A percentile compares a stretch with the other conserved stretches of the same genome.
These are phyloP conservation scores for Cichlasoma orientale DNA, from an alignment of 2,797 vertebrate genomes.

Conservation along the genomic window DNA sequence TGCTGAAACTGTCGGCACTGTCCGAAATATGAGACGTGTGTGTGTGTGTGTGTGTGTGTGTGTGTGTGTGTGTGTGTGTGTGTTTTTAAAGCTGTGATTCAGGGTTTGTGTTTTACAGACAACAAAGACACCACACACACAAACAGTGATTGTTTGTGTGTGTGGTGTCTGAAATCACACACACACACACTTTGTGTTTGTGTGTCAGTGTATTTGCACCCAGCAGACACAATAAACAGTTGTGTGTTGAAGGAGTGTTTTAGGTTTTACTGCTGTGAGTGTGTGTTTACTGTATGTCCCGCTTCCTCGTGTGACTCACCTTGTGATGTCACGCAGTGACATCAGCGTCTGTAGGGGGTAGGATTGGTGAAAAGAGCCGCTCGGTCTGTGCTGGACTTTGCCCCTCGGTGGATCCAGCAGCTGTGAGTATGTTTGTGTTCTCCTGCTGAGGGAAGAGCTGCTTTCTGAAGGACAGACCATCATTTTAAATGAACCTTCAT, in stretches of 20 bases:
- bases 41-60: slow-evolving; percentile 17
- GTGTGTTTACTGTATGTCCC: background rate
- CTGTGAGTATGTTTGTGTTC: background rate
- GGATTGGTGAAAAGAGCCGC: slow-evolving; percentile 28
- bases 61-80: background rate
- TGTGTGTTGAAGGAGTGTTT: background rate
- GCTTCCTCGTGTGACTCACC: slow-evolving; percentile 63
- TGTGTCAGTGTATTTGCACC: background rate
- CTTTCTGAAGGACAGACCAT: background rate
- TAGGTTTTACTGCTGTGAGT: background rate
- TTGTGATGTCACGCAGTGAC: slow-evolving; percentile 55
- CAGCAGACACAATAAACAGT: background rate
- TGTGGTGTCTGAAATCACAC: slow-evolving; percentile 11
- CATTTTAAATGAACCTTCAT: background rate
- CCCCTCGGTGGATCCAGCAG: background rate
- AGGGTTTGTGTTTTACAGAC: background rate
- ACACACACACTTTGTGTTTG: background rate
- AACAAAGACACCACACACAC: slow-evolving; percentile 20
- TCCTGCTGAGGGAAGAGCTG: slow-evolving; percentile 43
- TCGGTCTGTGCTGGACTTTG: background rate
- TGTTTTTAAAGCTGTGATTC: background rate
- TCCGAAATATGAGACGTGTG: slow-evolving; percentile 62
- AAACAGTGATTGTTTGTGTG: slow-evolving; percentile 36
- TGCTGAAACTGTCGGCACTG: slow-evolving; percentile 65
- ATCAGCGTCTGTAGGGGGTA: slow-evolving; percentile 15